Conservation (phyloP, 2,113 vertebrate genomes). For the Hemichromis elongatus region DNA sequence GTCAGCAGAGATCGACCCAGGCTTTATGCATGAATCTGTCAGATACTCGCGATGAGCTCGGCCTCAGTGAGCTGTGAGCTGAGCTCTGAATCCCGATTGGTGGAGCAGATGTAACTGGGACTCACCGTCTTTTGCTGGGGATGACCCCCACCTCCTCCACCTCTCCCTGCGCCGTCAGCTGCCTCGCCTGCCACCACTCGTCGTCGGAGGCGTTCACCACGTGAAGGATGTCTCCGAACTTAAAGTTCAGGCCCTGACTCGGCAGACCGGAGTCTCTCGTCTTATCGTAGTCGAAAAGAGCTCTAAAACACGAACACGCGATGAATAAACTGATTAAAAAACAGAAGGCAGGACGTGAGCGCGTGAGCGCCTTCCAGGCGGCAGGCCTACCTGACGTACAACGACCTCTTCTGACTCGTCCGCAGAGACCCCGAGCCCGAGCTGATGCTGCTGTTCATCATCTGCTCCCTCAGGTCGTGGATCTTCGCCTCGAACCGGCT, state of each 20-base stretch:
- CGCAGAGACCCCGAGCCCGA: conserved; percentile 91
- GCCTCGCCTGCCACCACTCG: conserved; percentile 97
- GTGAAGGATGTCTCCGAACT: conserved; percentile 94
- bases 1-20: background rate
- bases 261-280: conserved; percentile 95
- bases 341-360: rapidly evolving
- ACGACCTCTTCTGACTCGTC: conserved; percentile 93
- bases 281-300: conserved; percentile 97
- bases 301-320: conserved; percentile 66
- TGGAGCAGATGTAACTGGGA: background rate
- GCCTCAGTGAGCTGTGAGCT: background rate
- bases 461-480: conserved; percentile 94
- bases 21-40: background rate
- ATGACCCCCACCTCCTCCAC: conserved; percentile 95
- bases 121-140: conserved; percentile 95
- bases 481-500: conserved; percentile 97
- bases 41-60: background rate
- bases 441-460: conserved; percentile 99
- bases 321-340: background rate
- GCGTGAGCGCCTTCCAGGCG: background rate
- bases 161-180: conserved; percentile 87
- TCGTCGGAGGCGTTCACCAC: conserved; percentile 97
- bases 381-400: conserved; percentile 87
- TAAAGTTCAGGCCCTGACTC: conserved; percentile 94
- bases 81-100: background rate